Evolutionary conservation across 2,888 invertebrate genomes (phyloP).

Genomic region (Parnassius mnemosyne): DNA sequence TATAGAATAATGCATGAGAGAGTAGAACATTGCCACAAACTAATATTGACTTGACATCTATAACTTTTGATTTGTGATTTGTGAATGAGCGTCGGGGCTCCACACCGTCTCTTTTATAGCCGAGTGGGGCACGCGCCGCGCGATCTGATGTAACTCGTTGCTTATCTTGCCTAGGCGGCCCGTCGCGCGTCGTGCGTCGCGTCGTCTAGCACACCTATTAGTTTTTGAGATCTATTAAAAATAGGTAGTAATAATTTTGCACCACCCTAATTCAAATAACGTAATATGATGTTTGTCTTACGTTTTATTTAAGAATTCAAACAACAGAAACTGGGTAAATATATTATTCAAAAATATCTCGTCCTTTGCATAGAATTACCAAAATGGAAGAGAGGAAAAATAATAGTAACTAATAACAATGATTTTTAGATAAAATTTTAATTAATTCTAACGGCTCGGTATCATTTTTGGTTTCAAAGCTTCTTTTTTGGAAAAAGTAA

Average conservation of each 20-base stretch:
- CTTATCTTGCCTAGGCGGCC: slow-evolving; percentile 57
- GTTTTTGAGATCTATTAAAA: slow-evolving; percentile 16
- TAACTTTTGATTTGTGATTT: slow-evolving; percentile 54
- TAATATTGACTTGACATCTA: slow-evolving; percentile 68
- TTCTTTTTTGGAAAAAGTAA: too few relatives aligned
- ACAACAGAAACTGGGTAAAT: too few relatives aligned
- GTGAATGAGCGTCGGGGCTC: slow-evolving; percentile 58
- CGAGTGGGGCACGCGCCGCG: slow-evolving; percentile 52
- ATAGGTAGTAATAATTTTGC: slow-evolving; percentile 12
- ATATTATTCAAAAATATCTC: too few relatives aligned
- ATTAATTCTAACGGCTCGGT: too few relatives aligned
- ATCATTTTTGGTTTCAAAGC: too few relatives aligned
- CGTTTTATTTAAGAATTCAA: too few relatives aligned
- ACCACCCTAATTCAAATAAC: slow-evolving; percentile 4
- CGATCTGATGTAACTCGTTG: slow-evolving; percentile 61
- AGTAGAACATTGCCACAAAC: slow-evolving; percentile 76
- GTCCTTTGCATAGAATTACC: too few relatives aligned
- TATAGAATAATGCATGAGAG: slow-evolving; percentile 66
- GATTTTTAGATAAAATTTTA: too few relatives aligned
- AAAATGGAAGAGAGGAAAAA: too few relatives aligned
- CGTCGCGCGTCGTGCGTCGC: slow-evolving; percentile 18
- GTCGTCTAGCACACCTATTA: slow-evolving; percentile 19
- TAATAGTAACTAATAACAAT: too few relatives aligned
- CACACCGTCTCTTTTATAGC: slow-evolving; percentile 57
- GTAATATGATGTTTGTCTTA: too few relatives aligned